Percentiles rank a stretch among this genome's conserved stretches.
phyloP scores from a whole-genome alignment of 2,797 vertebrate species.

The Vultur gryphus region DNA sequence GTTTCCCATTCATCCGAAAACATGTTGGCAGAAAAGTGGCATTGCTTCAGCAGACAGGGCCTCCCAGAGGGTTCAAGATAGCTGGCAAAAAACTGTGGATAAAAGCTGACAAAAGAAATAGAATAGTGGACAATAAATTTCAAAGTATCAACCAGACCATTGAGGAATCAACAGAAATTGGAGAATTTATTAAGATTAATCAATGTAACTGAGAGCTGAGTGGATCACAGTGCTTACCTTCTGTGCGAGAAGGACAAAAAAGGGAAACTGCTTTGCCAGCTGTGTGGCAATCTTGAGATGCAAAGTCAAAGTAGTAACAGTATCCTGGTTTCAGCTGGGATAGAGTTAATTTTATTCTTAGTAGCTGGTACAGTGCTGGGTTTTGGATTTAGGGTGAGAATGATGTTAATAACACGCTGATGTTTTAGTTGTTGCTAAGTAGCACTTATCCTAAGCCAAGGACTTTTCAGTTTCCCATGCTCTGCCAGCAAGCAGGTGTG shows the following conservation, averaged over 20 bases:
- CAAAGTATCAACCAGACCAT: neutral
- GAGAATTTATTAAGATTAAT: neutral
- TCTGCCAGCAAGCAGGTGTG: no score
- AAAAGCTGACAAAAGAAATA: neutral
- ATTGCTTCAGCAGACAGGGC: neutral
- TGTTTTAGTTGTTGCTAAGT: no score
- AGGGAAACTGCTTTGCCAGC: neutral
- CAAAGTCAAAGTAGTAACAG: neutral
- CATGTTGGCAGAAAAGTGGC: neutral
- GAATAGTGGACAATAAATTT: neutral
- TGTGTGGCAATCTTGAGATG: neutral
- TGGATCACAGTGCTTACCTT: neutral
- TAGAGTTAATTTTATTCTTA: no score
- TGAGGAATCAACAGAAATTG: neutral
- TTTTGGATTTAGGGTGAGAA: no score
- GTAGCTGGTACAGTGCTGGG: no score
- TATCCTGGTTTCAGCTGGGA: no score
- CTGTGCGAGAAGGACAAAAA: neutral
- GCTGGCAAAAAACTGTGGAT: neutral
- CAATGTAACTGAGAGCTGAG: neutral
- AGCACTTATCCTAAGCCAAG: no score
- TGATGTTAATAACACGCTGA: no score
- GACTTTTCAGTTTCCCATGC: no score
- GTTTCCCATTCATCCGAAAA: neutral
- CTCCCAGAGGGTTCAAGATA: neutral